These are phyloP conservation scores for Blomia tropicalis DNA, from an alignment of 2,888 invertebrate genomes.

Conservation along the genomic window DNA sequence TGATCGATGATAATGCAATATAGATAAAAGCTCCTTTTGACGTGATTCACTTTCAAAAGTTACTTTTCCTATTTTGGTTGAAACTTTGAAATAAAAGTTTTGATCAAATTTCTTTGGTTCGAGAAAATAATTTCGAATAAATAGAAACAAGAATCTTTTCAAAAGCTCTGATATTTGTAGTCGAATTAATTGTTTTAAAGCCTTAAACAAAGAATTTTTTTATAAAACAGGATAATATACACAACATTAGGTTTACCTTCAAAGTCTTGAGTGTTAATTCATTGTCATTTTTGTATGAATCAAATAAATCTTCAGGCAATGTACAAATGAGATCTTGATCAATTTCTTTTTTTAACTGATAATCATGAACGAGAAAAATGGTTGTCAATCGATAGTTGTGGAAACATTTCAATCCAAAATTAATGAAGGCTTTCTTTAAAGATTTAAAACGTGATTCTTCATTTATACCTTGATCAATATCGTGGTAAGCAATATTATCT, in stretches of 20 bases:
- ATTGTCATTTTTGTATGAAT: slow-evolving; percentile 4
- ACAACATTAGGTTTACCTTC: background rate
- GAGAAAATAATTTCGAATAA: background rate
- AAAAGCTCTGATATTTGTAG: slow-evolving; percentile 11
- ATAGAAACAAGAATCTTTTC: background rate
- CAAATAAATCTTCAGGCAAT: background rate
- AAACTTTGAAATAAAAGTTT: background rate
- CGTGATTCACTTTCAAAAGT: background rate
- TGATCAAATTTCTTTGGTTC: background rate
- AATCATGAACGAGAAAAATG: background rate
- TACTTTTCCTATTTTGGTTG: background rate
- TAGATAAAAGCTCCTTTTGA: background rate
- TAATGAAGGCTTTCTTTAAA: background rate
- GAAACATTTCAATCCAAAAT: background rate
- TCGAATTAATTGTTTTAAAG: background rate
- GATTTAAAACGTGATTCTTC: background rate
- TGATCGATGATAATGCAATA: background rate
- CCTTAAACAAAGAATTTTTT: background rate
- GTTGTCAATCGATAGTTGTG: background rate
- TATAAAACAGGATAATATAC: background rate
- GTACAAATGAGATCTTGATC: background rate
- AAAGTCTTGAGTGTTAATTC: background rate
- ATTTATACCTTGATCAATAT: background rate
- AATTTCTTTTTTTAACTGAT: background rate
- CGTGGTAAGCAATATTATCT: background rate